Conservation (phyloP, 2,888 invertebrate species). For the Bimastos eiseni region DNA sequence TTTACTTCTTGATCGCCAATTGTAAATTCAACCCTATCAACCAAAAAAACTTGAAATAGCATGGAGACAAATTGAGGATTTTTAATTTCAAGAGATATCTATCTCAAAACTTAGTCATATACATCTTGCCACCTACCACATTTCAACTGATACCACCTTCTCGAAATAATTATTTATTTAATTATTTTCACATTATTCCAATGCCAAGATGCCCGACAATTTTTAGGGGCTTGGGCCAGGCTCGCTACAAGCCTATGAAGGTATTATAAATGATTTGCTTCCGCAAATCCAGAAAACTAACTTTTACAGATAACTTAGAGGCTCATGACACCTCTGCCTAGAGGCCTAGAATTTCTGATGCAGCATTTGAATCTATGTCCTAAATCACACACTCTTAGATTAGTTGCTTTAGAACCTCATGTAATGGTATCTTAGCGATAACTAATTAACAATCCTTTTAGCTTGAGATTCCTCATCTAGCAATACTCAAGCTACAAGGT, state of each 20-base stretch:
- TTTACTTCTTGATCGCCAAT: conserved; percentile 87
- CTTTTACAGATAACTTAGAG: too few relatives aligned
- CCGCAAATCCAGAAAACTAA: too few relatives aligned
- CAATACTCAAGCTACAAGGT: neutral
- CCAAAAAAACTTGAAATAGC: neutral
- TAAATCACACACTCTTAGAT: neutral
- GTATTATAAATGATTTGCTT: too few relatives aligned
- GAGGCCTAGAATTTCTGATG: too few relatives aligned
- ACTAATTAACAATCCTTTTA: neutral
- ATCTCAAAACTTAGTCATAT: neutral
- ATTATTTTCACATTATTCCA: neutral
- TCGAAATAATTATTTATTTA: neutral
- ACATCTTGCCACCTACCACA: neutral
- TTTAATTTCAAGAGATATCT: neutral
- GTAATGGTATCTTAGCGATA: neutral
- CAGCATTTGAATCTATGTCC: neutral
- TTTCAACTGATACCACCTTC: neutral
- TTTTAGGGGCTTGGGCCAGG: too few relatives aligned
- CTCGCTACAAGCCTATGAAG: too few relatives aligned
- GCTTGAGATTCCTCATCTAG: too few relatives aligned
- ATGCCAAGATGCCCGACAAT: too few relatives aligned
- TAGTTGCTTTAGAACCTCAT: neutral
- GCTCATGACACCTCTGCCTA: too few relatives aligned
- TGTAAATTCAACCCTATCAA: conserved; percentile 88
- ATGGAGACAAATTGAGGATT: neutral